A percentile compares a stretch with the other conserved stretches of the same genome.
Conservation (phyloP, 2,113 vertebrate species). For the Trematomus loennbergii region DNA sequence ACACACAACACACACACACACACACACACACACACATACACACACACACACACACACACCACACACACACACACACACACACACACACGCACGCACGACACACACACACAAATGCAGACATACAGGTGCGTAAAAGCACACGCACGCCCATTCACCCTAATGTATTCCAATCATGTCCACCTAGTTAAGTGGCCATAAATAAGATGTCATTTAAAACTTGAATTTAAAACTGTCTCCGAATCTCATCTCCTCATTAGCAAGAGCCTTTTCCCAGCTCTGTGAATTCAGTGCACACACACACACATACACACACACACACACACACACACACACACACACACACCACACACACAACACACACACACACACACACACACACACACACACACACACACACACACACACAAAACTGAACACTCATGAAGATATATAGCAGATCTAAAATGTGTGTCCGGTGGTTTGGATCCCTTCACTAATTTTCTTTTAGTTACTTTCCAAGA, state of each 20-base stretch:
- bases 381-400: no score
- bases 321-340: slow-evolving; percentile 16
- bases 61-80: neutral
- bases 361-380: neutral
- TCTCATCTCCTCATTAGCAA: slow-evolving; percentile 37
- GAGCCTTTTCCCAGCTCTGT: slow-evolving; percentile 11
- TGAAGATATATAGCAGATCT: neutral
- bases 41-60: neutral
- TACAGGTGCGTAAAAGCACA: neutral
- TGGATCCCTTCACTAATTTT: slow-evolving; percentile 22
- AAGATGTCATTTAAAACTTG: slow-evolving; percentile 66
- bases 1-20: slow-evolving; percentile 19
- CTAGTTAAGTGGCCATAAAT: slow-evolving; percentile 67
- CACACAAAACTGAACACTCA: no score
- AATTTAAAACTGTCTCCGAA: slow-evolving; percentile 53
- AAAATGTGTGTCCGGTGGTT: neutral
- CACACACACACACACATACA: neutral
- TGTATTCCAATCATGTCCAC: slow-evolving; percentile 68
- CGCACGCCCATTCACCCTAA: neutral
- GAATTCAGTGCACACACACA: neutral
- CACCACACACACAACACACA: neutral
- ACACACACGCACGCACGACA: neutral
- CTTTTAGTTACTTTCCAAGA: slow-evolving; percentile 21
- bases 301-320: slow-evolving; percentile 23
- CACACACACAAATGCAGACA: neutral